Evolutionary conservation across 2,113 vertebrate species (phyloP).

Genomic region (Herpailurus yagouaroundi): DNA sequence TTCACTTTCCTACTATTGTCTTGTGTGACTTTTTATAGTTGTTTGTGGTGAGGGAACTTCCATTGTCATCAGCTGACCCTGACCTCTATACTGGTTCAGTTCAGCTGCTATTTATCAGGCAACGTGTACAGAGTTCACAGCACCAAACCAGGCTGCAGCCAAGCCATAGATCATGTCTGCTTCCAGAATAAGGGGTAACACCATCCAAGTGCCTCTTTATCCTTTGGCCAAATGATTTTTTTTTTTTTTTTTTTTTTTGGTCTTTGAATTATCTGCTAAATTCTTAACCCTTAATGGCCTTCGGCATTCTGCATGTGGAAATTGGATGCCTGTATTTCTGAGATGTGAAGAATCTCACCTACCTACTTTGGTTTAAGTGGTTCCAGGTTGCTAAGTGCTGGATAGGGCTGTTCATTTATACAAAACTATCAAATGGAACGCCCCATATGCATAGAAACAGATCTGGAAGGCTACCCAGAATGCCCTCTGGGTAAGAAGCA

Average conservation of each 20-base stretch:
- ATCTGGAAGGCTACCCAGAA: background rate
- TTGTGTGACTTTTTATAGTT: background rate
- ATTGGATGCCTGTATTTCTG: background rate
- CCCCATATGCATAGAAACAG: background rate
- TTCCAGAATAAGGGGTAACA: background rate
- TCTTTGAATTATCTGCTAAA: background rate
- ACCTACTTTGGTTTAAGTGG: slow-evolving; percentile 2
- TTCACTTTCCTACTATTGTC: background rate
- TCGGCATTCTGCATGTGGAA: background rate
- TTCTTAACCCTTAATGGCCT: background rate
- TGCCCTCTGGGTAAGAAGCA: background rate
- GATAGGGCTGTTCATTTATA: background rate
- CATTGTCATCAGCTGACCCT: background rate
- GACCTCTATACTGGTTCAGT: background rate
- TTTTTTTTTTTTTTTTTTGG: background rate
- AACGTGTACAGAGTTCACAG: background rate
- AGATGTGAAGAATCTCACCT: background rate
- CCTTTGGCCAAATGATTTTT: background rate
- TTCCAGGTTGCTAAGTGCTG: background rate
- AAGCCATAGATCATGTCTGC: background rate
- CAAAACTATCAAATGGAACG: background rate
- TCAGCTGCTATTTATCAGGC: background rate
- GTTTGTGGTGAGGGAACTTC: background rate
- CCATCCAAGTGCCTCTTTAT: background rate
- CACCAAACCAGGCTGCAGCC: background rate